phyloP scores from a whole-genome alignment of 2,888 invertebrate species.

The Stenotaenia linearis region DNA sequence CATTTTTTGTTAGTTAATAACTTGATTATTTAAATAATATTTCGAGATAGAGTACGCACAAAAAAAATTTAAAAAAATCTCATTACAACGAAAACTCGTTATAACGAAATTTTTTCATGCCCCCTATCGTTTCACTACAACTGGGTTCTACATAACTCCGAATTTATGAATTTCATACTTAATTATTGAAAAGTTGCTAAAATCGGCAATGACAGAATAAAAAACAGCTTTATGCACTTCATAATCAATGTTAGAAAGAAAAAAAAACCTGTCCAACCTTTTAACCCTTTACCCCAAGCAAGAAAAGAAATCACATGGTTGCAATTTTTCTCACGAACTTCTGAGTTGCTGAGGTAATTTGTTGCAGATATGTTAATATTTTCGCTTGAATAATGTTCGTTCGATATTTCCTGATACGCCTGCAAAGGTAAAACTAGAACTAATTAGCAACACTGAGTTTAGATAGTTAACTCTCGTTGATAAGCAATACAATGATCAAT shows the following conservation, averaged over 20 bases:
- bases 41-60: too few relatives aligned
- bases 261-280: constrained; percentile 17
- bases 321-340: neutral
- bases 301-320: neutral
- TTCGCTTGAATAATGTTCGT: neutral
- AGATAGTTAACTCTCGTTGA: neutral
- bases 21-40: too few relatives aligned
- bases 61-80: too few relatives aligned
- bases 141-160: too few relatives aligned
- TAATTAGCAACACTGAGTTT: neutral
- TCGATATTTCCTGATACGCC: neutral
- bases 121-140: too few relatives aligned
- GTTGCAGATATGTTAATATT: neutral
- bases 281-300: constrained; percentile 11
- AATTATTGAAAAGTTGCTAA: neutral
- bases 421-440: neutral
- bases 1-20: too few relatives aligned
- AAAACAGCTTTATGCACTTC: neutral
- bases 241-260: neutral
- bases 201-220: neutral
- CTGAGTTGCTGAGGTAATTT: neutral
- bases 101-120: too few relatives aligned
- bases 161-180: too few relatives aligned
- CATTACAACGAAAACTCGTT: too few relatives aligned
- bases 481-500: constrained; percentile 5